Percentiles rank a stretch among this genome's conserved stretches.
These are phyloP conservation scores for Halotydeus destructor DNA, from an alignment of 1,140 invertebrate species.

Conservation along the genomic window DNA sequence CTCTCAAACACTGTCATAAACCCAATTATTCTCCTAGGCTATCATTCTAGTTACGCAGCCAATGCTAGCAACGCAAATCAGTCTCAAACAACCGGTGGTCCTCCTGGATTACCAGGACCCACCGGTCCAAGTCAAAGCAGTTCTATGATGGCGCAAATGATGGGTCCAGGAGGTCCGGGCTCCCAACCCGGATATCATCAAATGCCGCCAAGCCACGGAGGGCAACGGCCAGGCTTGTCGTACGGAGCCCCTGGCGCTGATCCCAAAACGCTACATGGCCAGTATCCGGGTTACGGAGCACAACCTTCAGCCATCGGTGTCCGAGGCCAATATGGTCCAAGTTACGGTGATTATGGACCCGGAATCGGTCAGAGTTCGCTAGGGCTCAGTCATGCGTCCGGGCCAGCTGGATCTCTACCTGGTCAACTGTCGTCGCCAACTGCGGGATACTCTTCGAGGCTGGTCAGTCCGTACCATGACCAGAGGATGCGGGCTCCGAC, in stretches of 20 bases:
- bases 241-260: background rate
- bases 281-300: slow-evolving; percentile 1
- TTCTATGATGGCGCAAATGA: background rate
- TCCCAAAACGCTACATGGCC: background rate
- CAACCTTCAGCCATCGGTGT: background rate
- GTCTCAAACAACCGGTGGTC: slow-evolving; percentile 1
- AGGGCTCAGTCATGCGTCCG: slow-evolving; percentile 6
- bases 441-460: background rate
- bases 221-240: background rate
- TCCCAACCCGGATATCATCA: background rate
- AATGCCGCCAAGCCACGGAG: background rate
- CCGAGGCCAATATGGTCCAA: slow-evolving; percentile 10
- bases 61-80: background rate
- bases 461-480: slow-evolving; percentile 10
- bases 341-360: background rate
- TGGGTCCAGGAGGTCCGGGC: background rate
- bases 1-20: background rate
- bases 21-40: slow-evolving; percentile 4
- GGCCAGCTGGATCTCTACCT: background rate
- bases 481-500: slow-evolving; percentile 9
- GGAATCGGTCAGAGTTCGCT: background rate
- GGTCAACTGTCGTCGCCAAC: slow-evolving; percentile 1
- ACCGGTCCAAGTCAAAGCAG: slow-evolving; percentile 1
- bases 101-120: slow-evolving; percentile 5
- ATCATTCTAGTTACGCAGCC: slow-evolving; percentile 8